phyloP scores from a whole-genome alignment of 2,797 vertebrate species.

The Potorous gilbertii region DNA sequence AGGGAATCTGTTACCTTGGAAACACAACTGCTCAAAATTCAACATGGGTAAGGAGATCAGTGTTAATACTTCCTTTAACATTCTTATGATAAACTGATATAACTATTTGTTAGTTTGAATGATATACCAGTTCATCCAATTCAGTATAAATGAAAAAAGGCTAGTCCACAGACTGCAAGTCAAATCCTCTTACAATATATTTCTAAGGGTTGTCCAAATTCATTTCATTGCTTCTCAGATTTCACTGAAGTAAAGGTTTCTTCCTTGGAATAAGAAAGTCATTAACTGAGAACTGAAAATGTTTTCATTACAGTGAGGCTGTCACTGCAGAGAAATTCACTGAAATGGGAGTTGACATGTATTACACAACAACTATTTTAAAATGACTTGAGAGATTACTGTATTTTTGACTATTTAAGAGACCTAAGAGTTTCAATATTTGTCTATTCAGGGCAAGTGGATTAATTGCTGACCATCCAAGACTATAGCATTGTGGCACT shows the following conservation, averaged over 20 bases:
- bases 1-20: conserved; percentile 78
- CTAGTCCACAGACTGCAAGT: conserved; percentile 1
- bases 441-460: neutral
- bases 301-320: neutral
- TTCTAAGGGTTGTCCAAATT: conserved; percentile 4
- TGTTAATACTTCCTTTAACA: conserved; percentile 66
- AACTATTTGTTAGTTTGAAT: neutral
- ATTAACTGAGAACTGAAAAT: conserved; percentile 13
- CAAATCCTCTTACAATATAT: neutral
- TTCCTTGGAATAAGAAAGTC: conserved; percentile 6
- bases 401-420: neutral
- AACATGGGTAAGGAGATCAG: conserved; percentile 65
- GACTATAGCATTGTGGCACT: neutral
- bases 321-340: neutral
- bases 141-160: neutral
- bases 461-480: neutral
- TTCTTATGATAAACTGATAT: conserved; percentile 59
- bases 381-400: neutral
- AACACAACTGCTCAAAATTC: conserved; percentile 80
- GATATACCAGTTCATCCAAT: neutral
- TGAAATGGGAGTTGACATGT: neutral
- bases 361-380: neutral
- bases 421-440: neutral
- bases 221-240: conserved; percentile 27
- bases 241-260: neutral